phyloP scores from a whole-genome alignment of 2,113 vertebrate genomes.

The Guaruba guarouba region DNA sequence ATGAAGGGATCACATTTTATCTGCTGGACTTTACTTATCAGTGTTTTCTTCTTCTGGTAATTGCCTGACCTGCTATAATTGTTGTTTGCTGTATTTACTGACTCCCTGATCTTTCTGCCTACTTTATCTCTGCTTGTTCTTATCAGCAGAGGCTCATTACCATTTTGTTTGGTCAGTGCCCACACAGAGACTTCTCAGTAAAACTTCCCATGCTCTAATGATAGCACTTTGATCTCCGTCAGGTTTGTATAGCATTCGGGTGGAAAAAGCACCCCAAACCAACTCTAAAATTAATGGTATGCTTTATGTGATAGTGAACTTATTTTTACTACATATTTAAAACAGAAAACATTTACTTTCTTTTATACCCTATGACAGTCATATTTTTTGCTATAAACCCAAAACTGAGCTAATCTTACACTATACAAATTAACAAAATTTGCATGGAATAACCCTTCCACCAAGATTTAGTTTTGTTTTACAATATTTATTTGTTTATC shows the following conservation, averaged over 20 bases:
- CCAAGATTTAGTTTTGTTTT: background rate
- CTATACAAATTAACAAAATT: background rate
- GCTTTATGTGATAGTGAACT: background rate
- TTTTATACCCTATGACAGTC: background rate
- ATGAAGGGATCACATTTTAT: constrained; percentile 30
- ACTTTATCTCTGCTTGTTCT: background rate
- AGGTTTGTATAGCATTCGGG: background rate
- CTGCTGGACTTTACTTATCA: background rate
- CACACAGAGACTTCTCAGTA: background rate
- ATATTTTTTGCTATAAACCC: background rate
- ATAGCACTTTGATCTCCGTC: background rate
- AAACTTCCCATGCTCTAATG: background rate
- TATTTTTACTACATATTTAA: background rate
- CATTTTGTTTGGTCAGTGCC: background rate
- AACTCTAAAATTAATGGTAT: background rate
- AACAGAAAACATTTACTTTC: background rate
- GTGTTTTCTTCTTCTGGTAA: background rate
- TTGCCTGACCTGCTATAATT: background rate
- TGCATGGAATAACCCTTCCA: background rate
- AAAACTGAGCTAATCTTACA: background rate
- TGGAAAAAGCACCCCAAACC: background rate
- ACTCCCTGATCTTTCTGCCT: background rate
- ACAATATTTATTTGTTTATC: constrained; percentile 3
- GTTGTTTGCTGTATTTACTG: constrained; percentile 7
- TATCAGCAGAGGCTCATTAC: constrained; percentile 4